Conservation (phyloP, 2,888 invertebrate genomes). For the Periphyllus acericola region DNA sequence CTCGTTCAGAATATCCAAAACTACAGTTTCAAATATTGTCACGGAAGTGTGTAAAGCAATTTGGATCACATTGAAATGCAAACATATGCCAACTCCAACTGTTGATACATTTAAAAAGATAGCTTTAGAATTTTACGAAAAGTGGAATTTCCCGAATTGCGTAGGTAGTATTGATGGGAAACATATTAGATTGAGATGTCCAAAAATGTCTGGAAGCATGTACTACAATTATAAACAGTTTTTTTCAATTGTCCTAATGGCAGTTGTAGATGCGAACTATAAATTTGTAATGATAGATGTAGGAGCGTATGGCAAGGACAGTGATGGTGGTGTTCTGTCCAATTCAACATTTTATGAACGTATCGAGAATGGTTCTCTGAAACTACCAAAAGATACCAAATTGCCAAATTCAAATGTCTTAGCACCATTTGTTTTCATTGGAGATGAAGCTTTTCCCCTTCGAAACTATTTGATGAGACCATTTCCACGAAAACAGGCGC, state of each 20-base stretch:
- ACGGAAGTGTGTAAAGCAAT: not conserved
- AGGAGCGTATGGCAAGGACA: constrained; percentile 20
- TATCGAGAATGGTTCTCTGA: constrained; percentile 14
- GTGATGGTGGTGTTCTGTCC: constrained; percentile 19
- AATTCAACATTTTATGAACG: constrained; percentile 7
- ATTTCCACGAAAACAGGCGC: not conserved
- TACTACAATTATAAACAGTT: no score
- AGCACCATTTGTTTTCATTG: not conserved
- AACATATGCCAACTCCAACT: constrained; percentile 24
- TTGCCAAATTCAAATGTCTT: constrained; percentile 1
- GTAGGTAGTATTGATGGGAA: constrained; percentile 8
- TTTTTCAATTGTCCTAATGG: no score
- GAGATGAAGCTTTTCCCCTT: not conserved
- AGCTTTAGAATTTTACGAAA: not conserved
- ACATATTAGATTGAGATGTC: not conserved
- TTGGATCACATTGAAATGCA: not conserved
- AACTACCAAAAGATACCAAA: constrained; percentile 3
- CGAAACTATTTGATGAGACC: constrained; percentile 18
- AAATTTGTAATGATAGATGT: constrained; percentile 14
- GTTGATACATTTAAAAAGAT: not conserved
- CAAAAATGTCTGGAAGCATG: not conserved
- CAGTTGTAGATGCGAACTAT: no score
- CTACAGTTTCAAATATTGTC: not conserved
- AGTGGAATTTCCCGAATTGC: not conserved
- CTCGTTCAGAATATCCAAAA: constrained; percentile 3